Percentiles rank a stretch among this genome's conserved stretches.
phyloP scores from a whole-genome alignment of 2,797 vertebrate genomes.

The Steatocranus sp. region DNA sequence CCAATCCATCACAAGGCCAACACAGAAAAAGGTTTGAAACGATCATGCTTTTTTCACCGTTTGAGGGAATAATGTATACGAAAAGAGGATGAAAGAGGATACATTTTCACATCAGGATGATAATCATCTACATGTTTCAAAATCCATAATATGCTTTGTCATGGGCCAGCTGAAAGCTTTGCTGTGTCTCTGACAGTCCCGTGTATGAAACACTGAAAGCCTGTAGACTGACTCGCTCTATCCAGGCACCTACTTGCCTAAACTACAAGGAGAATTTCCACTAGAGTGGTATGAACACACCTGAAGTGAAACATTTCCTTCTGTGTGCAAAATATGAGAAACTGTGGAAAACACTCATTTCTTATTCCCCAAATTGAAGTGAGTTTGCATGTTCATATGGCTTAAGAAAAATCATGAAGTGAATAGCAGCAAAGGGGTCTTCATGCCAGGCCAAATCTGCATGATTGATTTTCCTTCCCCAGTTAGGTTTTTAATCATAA shows the following conservation, averaged over 20 bases:
- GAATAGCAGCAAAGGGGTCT: not conserved
- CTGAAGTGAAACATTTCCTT: not conserved
- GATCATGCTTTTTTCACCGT: not conserved
- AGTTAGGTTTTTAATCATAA: not conserved
- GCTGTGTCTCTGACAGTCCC: not conserved
- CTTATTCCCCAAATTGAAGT: not conserved
- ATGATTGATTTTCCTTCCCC: not conserved
- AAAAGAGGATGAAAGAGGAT: not conserved
- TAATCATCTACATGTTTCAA: not conserved
- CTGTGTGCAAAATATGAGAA: not conserved
- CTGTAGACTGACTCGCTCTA: not conserved
- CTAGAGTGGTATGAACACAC: not conserved
- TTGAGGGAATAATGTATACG: not conserved
- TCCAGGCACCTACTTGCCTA: not conserved
- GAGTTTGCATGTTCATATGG: not conserved
- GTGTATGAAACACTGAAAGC: not conserved
- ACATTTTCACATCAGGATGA: not conserved
- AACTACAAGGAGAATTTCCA: not conserved
- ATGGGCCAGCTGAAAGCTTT: not conserved
- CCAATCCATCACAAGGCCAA: not conserved
- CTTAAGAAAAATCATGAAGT: not conserved
- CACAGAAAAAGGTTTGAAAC: not conserved
- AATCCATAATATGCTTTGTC: not conserved
- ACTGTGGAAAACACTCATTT: not conserved
- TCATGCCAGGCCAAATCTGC: not conserved